Evolutionary conservation across 2,888 invertebrate species (phyloP).

Genomic region (Salticus scenicus): DNA sequence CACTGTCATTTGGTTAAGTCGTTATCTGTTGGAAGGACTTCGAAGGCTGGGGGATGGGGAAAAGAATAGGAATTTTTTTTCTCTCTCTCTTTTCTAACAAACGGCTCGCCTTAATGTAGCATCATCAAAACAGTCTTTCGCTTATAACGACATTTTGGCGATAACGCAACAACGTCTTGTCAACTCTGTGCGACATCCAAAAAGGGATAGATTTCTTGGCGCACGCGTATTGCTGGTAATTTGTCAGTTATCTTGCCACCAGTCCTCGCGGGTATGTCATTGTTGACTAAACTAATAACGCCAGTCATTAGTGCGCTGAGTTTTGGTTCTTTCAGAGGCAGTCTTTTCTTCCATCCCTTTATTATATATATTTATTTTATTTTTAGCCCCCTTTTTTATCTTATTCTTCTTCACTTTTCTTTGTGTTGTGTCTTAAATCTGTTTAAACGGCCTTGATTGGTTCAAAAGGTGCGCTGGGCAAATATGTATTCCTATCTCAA

Average conservation of each 20-base stretch:
- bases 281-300: constrained; percentile 70
- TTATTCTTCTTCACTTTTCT: constrained; percentile 21
- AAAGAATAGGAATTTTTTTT: not conserved
- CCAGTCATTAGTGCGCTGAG: constrained; percentile 62
- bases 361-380: constrained; percentile 35
- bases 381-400: constrained; percentile 30
- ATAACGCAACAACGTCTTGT: constrained; percentile 57
- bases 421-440: constrained; percentile 56
- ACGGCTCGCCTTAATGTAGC: constrained; percentile 53
- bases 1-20: constrained; percentile 68
- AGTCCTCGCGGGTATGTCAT: constrained; percentile 68
- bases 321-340: constrained; percentile 40
- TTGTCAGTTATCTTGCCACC: constrained; percentile 66
- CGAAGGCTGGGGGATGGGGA: not conserved
- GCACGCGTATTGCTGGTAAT: constrained; percentile 58
- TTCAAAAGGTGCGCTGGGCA: constrained; percentile 66
- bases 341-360: constrained; percentile 52
- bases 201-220: constrained; percentile 47
- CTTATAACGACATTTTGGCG: constrained; percentile 49
- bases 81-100: constrained; percentile 37
- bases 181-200: constrained; percentile 41
- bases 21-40: constrained; percentile 55
- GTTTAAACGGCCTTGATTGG: constrained; percentile 65
- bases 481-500: constrained; percentile 63
- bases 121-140: constrained; percentile 59